Conservation (phyloP, 2,113 vertebrate genomes). For the Anhinga anhinga region DNA sequence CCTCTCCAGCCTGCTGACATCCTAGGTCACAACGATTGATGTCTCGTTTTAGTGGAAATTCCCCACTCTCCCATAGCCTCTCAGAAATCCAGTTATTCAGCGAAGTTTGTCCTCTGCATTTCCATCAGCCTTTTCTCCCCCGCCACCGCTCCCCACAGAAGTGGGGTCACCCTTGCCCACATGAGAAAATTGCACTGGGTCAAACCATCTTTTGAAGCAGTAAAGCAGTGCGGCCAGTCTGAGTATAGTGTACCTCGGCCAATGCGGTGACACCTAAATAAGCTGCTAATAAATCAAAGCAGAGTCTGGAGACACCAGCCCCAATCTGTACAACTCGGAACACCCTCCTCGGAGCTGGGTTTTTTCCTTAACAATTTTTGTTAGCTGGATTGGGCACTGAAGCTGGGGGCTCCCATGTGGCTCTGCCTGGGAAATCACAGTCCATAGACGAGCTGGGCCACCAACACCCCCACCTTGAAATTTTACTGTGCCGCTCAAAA, state of each 20-base stretch:
- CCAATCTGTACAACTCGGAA: background rate
- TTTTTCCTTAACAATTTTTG: background rate
- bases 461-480: background rate
- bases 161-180: background rate
- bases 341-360: background rate
- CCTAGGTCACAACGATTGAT: background rate
- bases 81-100: background rate
- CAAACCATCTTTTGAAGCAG: background rate
- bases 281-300: background rate
- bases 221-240: background rate
- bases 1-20: background rate
- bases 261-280: background rate
- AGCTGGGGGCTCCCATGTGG: background rate
- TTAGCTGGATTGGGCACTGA: background rate
- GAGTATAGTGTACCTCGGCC: background rate
- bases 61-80: background rate
- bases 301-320: background rate
- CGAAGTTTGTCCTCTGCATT: background rate
- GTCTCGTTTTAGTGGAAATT: background rate
- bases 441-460: background rate
- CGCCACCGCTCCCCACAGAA: fast-evolving
- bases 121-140: background rate
- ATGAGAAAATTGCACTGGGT: background rate
- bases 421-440: background rate
- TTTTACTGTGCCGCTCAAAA: background rate